These are phyloP conservation scores for Tetanocera ferruginea DNA, from an alignment of 2,888 invertebrate genomes.

Conservation along the genomic window DNA sequence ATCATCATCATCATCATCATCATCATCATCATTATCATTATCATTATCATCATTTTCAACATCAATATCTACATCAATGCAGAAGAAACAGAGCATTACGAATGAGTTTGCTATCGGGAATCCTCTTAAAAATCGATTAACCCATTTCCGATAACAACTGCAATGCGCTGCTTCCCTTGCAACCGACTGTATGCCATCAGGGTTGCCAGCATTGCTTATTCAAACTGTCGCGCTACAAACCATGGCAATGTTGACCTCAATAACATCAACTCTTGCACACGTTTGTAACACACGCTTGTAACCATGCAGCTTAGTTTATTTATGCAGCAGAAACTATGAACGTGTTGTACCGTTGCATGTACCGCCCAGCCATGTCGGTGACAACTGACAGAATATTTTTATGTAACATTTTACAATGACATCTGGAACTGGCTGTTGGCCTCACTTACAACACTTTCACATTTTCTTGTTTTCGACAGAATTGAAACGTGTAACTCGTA, in stretches of 20 bases:
- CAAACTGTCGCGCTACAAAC: not conserved
- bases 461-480: no score
- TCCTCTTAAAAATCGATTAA: constrained; percentile 68
- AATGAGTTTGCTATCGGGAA: constrained; percentile 63
- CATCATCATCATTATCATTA: not conserved
- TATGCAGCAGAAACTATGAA: no score
- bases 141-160: constrained; percentile 67
- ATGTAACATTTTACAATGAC: no score
- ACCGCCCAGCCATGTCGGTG: no score
- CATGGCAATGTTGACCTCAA: not conserved
- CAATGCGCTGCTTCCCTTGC: constrained; percentile 62
- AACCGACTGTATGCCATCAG: constrained; percentile 22
- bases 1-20: not conserved
- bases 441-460: no score
- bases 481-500: no score
- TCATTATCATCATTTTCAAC: not conserved
- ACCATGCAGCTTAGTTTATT: no score
- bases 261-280: not conserved
- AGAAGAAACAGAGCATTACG: constrained; percentile 61
- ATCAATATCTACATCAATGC: not conserved
- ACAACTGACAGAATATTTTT: no score
- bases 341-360: no score
- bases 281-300: no score
- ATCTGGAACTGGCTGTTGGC: no score
- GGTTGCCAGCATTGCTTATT: not conserved